Percentiles rank a stretch among this genome's conserved stretches.
These are phyloP conservation scores for sheep (Ovis aries) DNA, from an alignment of 2,113 vertebrate genomes.

Conservation along the genomic window DNA sequence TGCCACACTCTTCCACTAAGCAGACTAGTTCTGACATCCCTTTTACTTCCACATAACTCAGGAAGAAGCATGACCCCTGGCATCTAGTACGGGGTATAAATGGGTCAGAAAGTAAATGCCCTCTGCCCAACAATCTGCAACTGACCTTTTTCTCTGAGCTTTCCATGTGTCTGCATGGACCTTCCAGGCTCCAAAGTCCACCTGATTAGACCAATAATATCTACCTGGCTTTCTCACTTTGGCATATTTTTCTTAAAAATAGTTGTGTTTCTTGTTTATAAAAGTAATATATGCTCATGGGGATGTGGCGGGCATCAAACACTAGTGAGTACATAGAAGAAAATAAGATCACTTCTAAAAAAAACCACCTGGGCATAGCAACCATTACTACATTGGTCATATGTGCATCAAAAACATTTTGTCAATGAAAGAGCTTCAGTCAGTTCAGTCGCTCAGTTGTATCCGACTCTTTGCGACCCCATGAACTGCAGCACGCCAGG, in stretches of 20 bases:
- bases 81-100: background rate
- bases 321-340: background rate
- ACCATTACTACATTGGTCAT: background rate
- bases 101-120: background rate
- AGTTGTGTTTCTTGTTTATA: constrained; percentile 20
- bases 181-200: background rate
- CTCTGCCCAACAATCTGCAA: background rate
- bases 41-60: background rate
- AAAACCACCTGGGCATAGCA: background rate
- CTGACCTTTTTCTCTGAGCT: background rate
- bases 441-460: background rate
- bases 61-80: background rate
- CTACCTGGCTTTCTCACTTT: background rate
- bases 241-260: background rate
- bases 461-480: background rate
- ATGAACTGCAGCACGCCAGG: background rate
- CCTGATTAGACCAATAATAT: background rate
- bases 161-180: background rate
- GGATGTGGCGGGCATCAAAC: background rate
- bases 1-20: background rate
- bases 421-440: background rate
- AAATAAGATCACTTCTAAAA: background rate
- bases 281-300: background rate
- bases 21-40: background rate
- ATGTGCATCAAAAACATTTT: background rate